A percentile compares a stretch with the other conserved stretches of the same genome.
These are phyloP conservation scores for Enteromius argenteus DNA, from an alignment of 2,797 vertebrate genomes.

Conservation along the genomic window DNA sequence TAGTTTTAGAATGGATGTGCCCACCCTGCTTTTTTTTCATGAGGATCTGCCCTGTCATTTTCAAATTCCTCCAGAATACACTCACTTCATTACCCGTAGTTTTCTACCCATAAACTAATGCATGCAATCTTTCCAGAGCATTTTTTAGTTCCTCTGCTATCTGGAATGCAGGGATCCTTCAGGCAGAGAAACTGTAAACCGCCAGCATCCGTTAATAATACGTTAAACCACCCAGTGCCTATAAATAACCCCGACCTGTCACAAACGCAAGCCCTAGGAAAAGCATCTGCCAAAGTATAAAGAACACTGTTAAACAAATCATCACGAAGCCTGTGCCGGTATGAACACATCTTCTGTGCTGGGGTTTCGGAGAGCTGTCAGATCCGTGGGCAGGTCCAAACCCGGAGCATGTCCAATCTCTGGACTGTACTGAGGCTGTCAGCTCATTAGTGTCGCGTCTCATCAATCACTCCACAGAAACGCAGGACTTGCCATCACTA, in stretches of 20 bases:
- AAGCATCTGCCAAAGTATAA: slow-evolving; percentile 45
- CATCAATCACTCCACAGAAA: slow-evolving; percentile 55
- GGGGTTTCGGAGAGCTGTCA: slow-evolving; percentile 30
- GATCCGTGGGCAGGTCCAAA: slow-evolving; percentile 36
- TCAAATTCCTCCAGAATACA: slow-evolving; percentile 43
- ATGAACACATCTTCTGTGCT: slow-evolving; percentile 22
- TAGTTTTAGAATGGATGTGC: slow-evolving; percentile 73
- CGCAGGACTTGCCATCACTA: slow-evolving; percentile 46
- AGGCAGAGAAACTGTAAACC: slow-evolving; percentile 45
- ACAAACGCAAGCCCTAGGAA: slow-evolving; percentile 41
- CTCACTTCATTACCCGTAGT: background rate
- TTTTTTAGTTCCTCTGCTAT: slow-evolving; percentile 53
- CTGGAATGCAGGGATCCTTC: slow-evolving; percentile 54
- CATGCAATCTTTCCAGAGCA: slow-evolving; percentile 53
- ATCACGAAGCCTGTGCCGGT: slow-evolving; percentile 30
- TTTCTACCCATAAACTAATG: slow-evolving; percentile 53
- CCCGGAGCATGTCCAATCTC: slow-evolving; percentile 45
- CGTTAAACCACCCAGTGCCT: slow-evolving; percentile 58
- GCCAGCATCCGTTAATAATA: slow-evolving; percentile 63
- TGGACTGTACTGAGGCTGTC: background rate
- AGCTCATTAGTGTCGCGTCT: slow-evolving; percentile 59
- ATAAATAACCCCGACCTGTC: slow-evolving; percentile 51
- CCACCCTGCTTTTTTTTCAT: slow-evolving; percentile 62
- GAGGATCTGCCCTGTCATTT: slow-evolving; percentile 60
- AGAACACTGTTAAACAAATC: slow-evolving; percentile 57